Evolutionary conservation across 2,797 vertebrate genomes (phyloP).

Genomic region (Thaleichthys pacificus): DNA sequence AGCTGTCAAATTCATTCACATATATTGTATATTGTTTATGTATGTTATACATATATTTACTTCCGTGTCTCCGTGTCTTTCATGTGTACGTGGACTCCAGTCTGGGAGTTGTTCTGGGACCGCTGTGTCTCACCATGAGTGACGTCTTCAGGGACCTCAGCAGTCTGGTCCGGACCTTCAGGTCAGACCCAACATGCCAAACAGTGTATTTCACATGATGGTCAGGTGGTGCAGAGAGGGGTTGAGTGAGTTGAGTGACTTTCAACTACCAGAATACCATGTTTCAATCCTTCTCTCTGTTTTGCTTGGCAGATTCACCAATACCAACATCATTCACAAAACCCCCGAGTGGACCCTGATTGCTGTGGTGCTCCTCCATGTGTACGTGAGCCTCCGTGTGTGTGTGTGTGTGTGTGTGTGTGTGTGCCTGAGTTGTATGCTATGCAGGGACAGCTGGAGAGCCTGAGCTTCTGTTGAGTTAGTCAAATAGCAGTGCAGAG

Average conservation of each 20-base stretch:
- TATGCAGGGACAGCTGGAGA: constrained; percentile 42
- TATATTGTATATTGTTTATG: not conserved
- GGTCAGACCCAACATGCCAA: constrained; percentile 56
- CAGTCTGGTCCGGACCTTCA: constrained; percentile 75
- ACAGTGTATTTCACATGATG: too few species aligned
- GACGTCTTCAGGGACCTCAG: constrained; percentile 71
- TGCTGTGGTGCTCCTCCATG: constrained; percentile 70
- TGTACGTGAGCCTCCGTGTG: constrained; percentile 64
- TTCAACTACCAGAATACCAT: not conserved
- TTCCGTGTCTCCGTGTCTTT: constrained; percentile 11
- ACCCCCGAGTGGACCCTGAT: constrained; percentile 76
- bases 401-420: not conserved
- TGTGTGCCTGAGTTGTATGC: constrained; percentile 3
- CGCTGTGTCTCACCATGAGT: constrained; percentile 67
- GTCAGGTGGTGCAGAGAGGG: too few species aligned
- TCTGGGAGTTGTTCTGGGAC: constrained; percentile 61
- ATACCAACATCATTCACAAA: constrained; percentile 76
- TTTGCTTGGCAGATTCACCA: constrained; percentile 68
- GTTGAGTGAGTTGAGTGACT: not conserved
- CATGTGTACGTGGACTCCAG: constrained; percentile 44
- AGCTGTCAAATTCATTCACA: not conserved
- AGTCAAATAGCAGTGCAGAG: constrained; percentile 20
- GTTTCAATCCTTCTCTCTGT: constrained; percentile 6
- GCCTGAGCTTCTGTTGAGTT: constrained; percentile 12
- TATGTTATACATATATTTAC: not conserved